Conservation (phyloP, 1,140 invertebrate genomes). For the Halotydeus destructor region DNA sequence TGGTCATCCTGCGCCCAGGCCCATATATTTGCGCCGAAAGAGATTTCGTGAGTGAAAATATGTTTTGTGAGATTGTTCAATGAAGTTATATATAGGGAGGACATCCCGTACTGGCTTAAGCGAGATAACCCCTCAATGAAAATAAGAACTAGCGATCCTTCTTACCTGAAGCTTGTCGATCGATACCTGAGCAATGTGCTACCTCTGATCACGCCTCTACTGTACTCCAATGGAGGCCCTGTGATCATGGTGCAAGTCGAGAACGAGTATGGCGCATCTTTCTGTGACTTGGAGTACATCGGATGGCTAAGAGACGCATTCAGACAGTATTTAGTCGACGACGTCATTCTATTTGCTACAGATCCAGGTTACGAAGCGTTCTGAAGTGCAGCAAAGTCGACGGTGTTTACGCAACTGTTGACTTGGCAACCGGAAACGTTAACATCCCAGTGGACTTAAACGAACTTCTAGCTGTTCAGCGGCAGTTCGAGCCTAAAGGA, state of each 20-base stretch:
- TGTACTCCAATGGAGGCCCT: conserved; percentile 26
- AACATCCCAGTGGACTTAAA: conserved; percentile 22
- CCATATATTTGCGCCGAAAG: conserved; percentile 33
- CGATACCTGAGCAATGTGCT: conserved; percentile 23
- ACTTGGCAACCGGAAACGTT: too few relatives aligned
- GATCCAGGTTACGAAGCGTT: too few relatives aligned
- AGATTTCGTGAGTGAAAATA: conserved; percentile 23
- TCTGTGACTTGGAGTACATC: conserved; percentile 16
- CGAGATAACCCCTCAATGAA: conserved; percentile 12
- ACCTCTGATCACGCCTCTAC: conserved; percentile 22
- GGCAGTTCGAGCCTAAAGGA: conserved; percentile 30
- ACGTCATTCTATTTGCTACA: conserved; percentile 15
- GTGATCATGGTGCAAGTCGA: conserved; percentile 24
- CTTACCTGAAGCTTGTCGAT: conserved; percentile 23
- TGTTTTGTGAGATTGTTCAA: too few relatives aligned
- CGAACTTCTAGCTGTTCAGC: conserved; percentile 21
- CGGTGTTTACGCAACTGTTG: conserved; percentile 43
- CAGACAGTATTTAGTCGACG: conserved; percentile 6
- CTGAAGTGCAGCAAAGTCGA: conserved; percentile 41
- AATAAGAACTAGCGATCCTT: conserved; percentile 15
- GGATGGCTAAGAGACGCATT: conserved; percentile 8
- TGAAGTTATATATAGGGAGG: conserved; percentile 16
- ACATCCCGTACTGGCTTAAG: conserved; percentile 25
- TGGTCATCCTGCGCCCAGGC: conserved; percentile 28
- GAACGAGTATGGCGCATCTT: conserved; percentile 20